Conservation (phyloP, 1,140 invertebrate species). For the Phthorimaea operculella region DNA sequence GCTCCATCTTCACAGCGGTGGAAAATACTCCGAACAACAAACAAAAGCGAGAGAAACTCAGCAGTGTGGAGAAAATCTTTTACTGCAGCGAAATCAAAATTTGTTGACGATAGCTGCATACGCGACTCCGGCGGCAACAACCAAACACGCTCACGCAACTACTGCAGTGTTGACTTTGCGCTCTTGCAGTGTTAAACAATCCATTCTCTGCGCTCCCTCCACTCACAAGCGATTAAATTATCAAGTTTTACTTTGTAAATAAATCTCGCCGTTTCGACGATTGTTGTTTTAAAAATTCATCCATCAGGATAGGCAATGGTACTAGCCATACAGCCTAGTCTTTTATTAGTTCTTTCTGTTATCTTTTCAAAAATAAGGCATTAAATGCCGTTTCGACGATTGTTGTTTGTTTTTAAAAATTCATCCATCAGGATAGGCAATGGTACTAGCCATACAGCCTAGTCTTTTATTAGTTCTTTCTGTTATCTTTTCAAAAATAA, state of each 20-base stretch:
- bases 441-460: too few relatives aligned
- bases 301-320: too few relatives aligned
- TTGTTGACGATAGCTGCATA: neutral
- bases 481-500: too few relatives aligned
- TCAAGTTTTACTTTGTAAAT: conserved; percentile 16
- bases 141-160: conserved; percentile 9
- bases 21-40: neutral
- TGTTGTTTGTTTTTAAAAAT: too few relatives aligned
- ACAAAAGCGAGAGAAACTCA: neutral
- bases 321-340: too few relatives aligned
- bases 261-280: conserved; percentile 5
- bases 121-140: neutral
- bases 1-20: conserved; percentile 57
- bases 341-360: too few relatives aligned
- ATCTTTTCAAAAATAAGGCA: too few relatives aligned
- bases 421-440: too few relatives aligned
- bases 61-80: neutral
- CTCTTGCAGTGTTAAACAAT: conserved; percentile 25
- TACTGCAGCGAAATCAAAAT: neutral
- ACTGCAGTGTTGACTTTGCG: conserved; percentile 13
- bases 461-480: too few relatives aligned
- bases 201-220: conserved; percentile 40
- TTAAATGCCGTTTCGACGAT: too few relatives aligned
- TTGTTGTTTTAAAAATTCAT: too few relatives aligned
- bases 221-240: conserved; percentile 12